Conservation (phyloP, 2,113 vertebrate species). For the Speoplatyrhinus poulsoni region DNA sequence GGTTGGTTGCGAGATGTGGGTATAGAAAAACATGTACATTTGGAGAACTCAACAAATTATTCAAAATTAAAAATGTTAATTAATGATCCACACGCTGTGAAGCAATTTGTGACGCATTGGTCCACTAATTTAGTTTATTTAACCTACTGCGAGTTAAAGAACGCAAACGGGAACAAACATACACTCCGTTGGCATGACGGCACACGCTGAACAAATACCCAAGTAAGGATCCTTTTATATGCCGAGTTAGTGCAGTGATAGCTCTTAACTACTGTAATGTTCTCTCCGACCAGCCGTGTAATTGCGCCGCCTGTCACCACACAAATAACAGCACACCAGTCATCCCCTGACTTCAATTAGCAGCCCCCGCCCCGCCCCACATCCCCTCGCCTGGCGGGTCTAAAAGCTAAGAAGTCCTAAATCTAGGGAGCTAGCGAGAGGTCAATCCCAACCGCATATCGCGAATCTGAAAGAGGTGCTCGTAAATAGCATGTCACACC, state of each 20-base stretch:
- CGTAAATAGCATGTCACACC: constrained; percentile 50
- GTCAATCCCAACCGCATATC: constrained; percentile 40
- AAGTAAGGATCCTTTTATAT: constrained; percentile 55
- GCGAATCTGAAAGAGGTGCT: constrained; percentile 57
- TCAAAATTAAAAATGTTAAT: too few relatives aligned
- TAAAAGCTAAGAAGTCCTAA: constrained; percentile 54
- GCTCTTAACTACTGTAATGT: constrained; percentile 65
- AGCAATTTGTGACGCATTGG: too few relatives aligned
- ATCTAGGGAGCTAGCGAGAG: constrained; percentile 39
- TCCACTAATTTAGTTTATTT: too few relatives aligned
- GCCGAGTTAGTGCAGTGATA: constrained; percentile 58
- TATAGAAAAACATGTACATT: too few relatives aligned
- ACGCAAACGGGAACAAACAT: neutral
- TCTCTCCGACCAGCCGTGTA: constrained; percentile 62
- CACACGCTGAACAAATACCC: constrained; percentile 44
- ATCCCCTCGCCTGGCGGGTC: constrained; percentile 23
- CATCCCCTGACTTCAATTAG: constrained; percentile 74
- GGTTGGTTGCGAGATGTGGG: too few relatives aligned
- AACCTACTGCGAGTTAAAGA: too few relatives aligned
- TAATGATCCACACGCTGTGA: too few relatives aligned
- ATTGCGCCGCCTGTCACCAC: constrained; percentile 71
- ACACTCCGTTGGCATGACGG: too few relatives aligned
- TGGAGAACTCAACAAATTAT: too few relatives aligned
- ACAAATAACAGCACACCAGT: constrained; percentile 68
- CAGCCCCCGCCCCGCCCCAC: constrained; percentile 3